These are phyloP conservation scores for Lasiurus borealis DNA, from an alignment of 2,113 vertebrate species.

Conservation along the genomic window DNA sequence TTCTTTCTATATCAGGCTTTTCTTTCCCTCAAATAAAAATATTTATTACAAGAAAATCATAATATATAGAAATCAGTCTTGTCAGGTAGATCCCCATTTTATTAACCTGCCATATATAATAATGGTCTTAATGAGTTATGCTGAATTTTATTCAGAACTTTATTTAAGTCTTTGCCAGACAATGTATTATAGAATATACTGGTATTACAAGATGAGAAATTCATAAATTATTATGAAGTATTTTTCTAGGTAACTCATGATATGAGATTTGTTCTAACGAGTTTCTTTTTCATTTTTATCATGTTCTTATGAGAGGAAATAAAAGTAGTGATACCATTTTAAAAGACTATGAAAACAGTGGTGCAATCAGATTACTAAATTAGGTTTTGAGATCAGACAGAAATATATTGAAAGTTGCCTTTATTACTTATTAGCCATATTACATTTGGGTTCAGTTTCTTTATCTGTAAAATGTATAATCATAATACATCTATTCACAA, in stretches of 20 bases:
- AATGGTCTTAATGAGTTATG: neutral
- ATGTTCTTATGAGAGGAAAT: slow-evolving; percentile 42
- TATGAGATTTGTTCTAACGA: slow-evolving; percentile 27
- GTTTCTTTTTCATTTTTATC: slow-evolving; percentile 43
- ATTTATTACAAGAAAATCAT: neutral
- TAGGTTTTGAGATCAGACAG: slow-evolving; percentile 16
- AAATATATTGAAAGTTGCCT: slow-evolving; percentile 53
- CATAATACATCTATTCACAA: slow-evolving; percentile 20
- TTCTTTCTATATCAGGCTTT: neutral
- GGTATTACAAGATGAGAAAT: neutral
- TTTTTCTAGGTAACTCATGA: neutral
- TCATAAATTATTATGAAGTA: neutral
- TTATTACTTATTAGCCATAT: slow-evolving; percentile 26
- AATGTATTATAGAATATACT: neutral
- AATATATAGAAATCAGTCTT: neutral
- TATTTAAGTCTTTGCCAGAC: neutral
- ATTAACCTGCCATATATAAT: neutral
- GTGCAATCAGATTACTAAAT: slow-evolving; percentile 51
- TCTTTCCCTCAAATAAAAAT: neutral
- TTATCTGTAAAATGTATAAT: slow-evolving; percentile 17
- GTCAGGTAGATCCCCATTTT: neutral
- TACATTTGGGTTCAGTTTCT: slow-evolving; percentile 35
- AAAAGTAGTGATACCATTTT: slow-evolving; percentile 23
- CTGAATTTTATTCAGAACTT: neutral
- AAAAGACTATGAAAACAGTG: neutral